phyloP scores from a whole-genome alignment of 2,113 vertebrate genomes.

The Ameiurus melas region DNA sequence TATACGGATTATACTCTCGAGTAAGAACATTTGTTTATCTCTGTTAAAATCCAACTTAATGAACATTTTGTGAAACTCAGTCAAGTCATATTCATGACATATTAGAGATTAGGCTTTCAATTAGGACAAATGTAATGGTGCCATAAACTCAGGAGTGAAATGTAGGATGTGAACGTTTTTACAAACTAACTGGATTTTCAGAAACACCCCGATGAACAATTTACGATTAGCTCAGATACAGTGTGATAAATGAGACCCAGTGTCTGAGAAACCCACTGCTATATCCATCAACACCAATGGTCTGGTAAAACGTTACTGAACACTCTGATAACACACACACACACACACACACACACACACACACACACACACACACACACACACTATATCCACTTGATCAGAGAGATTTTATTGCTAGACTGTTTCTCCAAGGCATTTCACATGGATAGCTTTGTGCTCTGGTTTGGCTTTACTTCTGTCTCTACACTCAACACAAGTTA shows the following conservation, averaged over 20 bases:
- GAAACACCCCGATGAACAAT: too few relatives aligned
- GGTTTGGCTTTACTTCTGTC: constrained; percentile 62
- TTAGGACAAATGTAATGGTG: not conserved
- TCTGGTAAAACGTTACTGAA: not conserved
- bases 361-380: not conserved
- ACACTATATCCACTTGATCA: not conserved
- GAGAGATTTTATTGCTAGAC: constrained; percentile 21
- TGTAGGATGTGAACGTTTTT: not conserved
- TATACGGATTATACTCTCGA: too few relatives aligned
- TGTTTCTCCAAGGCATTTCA: not conserved
- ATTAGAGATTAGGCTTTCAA: too few relatives aligned
- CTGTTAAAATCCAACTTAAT: too few relatives aligned
- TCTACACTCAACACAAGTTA: constrained; percentile 86
- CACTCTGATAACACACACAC: too few relatives aligned
- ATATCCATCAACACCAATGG: not conserved
- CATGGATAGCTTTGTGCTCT: constrained; percentile 11
- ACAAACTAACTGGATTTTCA: not conserved
- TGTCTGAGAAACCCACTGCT: not conserved
- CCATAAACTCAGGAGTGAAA: too few relatives aligned
- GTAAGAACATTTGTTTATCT: too few relatives aligned
- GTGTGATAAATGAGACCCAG: not conserved
- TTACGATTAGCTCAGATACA: not conserved
- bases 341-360: not conserved
- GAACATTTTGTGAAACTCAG: too few relatives aligned
- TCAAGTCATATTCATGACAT: too few relatives aligned